Base-by-base conservation (phyloP, 2,113 vertebrate genomes). In the Aspiorhynchus laticeps region DNA sequence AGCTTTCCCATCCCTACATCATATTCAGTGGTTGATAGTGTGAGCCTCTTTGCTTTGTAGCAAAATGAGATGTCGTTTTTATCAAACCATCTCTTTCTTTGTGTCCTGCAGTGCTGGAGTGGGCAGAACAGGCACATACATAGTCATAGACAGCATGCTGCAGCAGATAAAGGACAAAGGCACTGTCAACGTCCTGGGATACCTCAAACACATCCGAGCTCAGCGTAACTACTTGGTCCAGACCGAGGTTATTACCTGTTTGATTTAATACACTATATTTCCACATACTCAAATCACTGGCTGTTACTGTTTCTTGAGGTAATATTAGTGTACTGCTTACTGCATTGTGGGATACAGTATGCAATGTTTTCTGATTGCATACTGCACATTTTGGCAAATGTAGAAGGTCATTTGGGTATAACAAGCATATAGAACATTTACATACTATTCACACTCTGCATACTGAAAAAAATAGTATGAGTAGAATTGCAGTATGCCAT, bases 221-320 rank as follows among this genome's bases (percentile, higher is more conserved):
- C 98, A 99, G 95, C 97, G 98, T 79, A 99, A 99, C 97, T 99
- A 99, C 96, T 97, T 99, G 91, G 98, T 99, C 94, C 98, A 99
- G 95, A 99, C 98, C 15, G 98, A 99, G 98, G 98, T 99, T 95
- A 95, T 92, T 69, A 51, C 43, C 71, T n/a, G 71, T 41, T 41
- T 41, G 36, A 74, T 74, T 24, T 41, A 74, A 41, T n/a, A 74
- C 69, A 1, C 19, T 1, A 5, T 41, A 6, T 73, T 38, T 73
- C 9, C 19, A 73, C 33, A 38, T 19, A 71, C 8, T 73, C 21
- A 7, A 12, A 73, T 71, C 67, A 24, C 33, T 71, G 19, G 7
- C 19, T 8, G 53, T 24, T 24, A 21, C 53, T 59, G 53, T 59
- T 24, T 73, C 5, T 21, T 1, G 19, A 73, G 0, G 33, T 9